Base-by-base conservation (phyloP, 2,888 invertebrate genomes). In the Dasysyrphus albostriatus region DNA sequence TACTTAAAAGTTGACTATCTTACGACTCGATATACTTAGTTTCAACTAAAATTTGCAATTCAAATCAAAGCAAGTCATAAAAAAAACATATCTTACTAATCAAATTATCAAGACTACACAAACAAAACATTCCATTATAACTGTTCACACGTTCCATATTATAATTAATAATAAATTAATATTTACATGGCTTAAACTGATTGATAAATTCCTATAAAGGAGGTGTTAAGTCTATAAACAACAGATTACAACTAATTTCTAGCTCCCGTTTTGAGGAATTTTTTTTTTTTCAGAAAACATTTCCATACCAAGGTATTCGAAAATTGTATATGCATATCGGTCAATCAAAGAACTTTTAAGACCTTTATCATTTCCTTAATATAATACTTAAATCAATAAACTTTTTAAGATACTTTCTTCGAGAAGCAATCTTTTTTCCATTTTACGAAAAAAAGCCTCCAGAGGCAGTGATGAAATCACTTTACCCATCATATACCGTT, bases 321-420 rank as follows among this genome's bases (percentile, higher is more conserved):
- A 14, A 24, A 12, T 9, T 14, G 7, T 34, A 14, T 14, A 51
- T 12, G 7, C 12, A 14, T 29, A 67, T 61, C 78, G 83, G 78
- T 59, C 65, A 54, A 83, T 78, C 83, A 78, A 83, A 83, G 74
- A 61, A 39, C n/a, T 51, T 59, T 59, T 24, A 32, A 49, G 56
- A 39, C n/a, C 59, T 67, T 39, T n/a, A 34, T 72, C 42, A 76
- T 76, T 72, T 67, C 73, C 61, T 59, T 72, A 42, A 24, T 54
- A 37, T 10, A 51, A 73, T 59, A 76, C 59, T 78, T 69, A 69
- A 79, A 47, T 83, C 83, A 79, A 81, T 81, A 81, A 81, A 75
- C 58, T 5, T 65, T 59, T 67, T 72, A 73, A 56, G 42, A 70
- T 24, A 32, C 10, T 42, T 14, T 44, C 19, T 39, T 4, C 10